phyloP scores from a whole-genome alignment of 2,888 invertebrate species.

The Neuroscelio doddi region DNA sequence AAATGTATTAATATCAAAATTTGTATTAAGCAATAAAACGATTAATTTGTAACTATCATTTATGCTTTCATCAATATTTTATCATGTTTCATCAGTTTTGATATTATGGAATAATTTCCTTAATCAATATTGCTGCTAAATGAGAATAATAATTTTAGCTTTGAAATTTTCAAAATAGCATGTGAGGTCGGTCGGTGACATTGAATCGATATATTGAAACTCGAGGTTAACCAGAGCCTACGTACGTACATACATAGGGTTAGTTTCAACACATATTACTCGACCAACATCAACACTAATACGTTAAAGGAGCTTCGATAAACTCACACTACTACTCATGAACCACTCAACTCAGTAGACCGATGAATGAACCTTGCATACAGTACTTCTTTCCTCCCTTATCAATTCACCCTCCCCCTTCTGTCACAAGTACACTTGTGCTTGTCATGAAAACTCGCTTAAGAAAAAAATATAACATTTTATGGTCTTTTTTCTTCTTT shows the following conservation, averaged over 20 bases:
- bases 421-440: not conserved
- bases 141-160: slow-evolving; percentile 7
- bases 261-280: slow-evolving; percentile 5
- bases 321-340: slow-evolving; percentile 16
- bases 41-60: too few relatives aligned
- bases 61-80: too few relatives aligned
- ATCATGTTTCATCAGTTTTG: too few relatives aligned
- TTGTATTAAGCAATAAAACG: too few relatives aligned
- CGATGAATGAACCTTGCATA: slow-evolving; percentile 34
- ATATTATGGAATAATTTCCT: too few relatives aligned
- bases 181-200: slow-evolving; percentile 51
- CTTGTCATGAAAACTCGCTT: slow-evolving; percentile 6
- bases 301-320: slow-evolving; percentile 11
- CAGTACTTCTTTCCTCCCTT: slow-evolving; percentile 28
- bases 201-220: slow-evolving; percentile 50
- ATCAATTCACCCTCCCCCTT: slow-evolving; percentile 12
- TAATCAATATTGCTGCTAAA: too few relatives aligned
- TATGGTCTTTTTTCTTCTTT: too few relatives aligned
- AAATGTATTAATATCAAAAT: too few relatives aligned
- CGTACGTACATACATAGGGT: slow-evolving; percentile 6
- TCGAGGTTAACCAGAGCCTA: slow-evolving; percentile 20
- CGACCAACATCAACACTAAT: slow-evolving; percentile 8
- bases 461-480: too few relatives aligned
- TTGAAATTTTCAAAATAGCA: slow-evolving; percentile 29
- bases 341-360: slow-evolving; percentile 21